Percentiles rank a stretch among this genome's conserved stretches.
phyloP scores from a whole-genome alignment of 2,888 invertebrate species.

The Hirtodrosophila duncani region DNA sequence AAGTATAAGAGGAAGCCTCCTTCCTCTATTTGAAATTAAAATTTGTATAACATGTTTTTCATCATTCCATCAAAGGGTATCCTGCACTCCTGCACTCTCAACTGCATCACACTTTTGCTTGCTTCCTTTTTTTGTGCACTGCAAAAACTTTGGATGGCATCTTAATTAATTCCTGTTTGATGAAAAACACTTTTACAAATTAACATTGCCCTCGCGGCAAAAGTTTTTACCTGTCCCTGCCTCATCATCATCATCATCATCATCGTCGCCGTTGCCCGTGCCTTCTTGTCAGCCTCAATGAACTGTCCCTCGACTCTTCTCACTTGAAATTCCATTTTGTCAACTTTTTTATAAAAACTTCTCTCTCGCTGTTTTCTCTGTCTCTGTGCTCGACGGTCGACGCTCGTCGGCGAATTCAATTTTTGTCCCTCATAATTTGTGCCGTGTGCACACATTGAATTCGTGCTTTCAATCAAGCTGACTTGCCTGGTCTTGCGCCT shows the following conservation, averaged over 20 bases:
- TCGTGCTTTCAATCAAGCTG: conserved; percentile 73
- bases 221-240: conserved; percentile 66
- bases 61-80: conserved; percentile 2
- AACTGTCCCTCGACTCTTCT: conserved; percentile 9
- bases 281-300: conserved; percentile 42
- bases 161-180: conserved; percentile 78
- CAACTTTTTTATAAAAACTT: conserved; percentile 59
- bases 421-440: conserved; percentile 63
- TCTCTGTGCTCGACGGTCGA: background rate
- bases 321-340: conserved; percentile 58
- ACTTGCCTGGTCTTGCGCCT: conserved; percentile 18
- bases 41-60: too few relatives aligned
- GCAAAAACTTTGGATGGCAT: conserved; percentile 46
- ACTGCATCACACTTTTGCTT: background rate
- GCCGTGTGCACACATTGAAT: conserved; percentile 59
- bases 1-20: too few relatives aligned
- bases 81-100: background rate
- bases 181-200: conserved; percentile 74
- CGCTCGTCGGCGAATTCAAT: conserved; percentile 43
- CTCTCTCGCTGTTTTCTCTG: conserved; percentile 5
- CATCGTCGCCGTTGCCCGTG: background rate
- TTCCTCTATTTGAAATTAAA: too few relatives aligned
- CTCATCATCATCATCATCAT: conserved; percentile 13
- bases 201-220: conserved; percentile 47
- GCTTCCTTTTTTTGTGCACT: background rate